Evolutionary conservation across 2,797 vertebrate species (phyloP), one percentile per base, ranked within the genome.

Genomic region (Fistularia commersonii): DNA sequence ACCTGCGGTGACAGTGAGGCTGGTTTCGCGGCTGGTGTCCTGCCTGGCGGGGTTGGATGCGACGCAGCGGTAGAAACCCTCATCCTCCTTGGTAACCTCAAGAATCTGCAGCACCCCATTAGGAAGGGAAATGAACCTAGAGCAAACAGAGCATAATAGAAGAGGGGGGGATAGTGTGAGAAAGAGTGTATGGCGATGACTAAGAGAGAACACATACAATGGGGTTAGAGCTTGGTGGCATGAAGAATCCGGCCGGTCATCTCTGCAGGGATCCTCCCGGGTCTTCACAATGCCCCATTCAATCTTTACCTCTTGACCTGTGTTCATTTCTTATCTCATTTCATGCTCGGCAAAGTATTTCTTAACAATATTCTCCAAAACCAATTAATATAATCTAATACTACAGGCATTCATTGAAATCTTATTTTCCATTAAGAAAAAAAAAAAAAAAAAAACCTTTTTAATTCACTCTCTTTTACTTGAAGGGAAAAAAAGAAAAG

Each of bases 91-190:
- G 70, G 76, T 90, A 61, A 96, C 92, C 3, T 92, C 91, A 51
- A 93, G 84, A 14, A 99, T 95, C 86, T 99, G 97, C 54, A 99
- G 93, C 66, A 95, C 91, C 31, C 97, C 97, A 0, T 95, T 95
- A 57, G 95, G 96, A 63, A 99, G 94, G 35, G 86, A 87, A 88
- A 95, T 90, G 72, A 95, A 94, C 88, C 96, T 99, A 83, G 51
- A 57, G 47, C 51, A 58, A 36, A 52, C 5, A 13, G 35, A 14
- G 50, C 3, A 37, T 45, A 54, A 39, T 6, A 23, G 13, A 51
- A 32, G 36, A 43, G 11, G 23, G 45, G 11, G 44, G 7, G 51
- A 48, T 9, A 60, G 40, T 46, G 32, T 23, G 37, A 53, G 15
- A 42, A 13, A 66, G 6, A 15, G 23, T 45, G 35, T 32, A 8